These are phyloP conservation scores for Hephaestus fuliginosus DNA, from an alignment of 2,797 vertebrate genomes.

Conservation along the genomic window DNA sequence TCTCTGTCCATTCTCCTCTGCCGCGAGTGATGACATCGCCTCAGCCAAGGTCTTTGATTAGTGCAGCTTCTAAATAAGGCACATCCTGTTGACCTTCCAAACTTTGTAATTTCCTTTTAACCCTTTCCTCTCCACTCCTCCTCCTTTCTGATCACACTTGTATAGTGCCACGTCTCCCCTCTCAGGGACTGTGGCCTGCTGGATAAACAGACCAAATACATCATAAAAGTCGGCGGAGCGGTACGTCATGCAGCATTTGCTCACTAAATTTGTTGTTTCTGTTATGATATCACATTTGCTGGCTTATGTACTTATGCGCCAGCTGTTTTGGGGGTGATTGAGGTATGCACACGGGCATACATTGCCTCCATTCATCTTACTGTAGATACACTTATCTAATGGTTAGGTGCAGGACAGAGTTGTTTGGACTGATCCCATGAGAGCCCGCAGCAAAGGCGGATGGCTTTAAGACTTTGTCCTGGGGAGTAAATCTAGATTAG, in stretches of 20 bases:
- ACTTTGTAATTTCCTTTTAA: conserved; percentile 72
- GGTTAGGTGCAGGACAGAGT: conserved; percentile 23
- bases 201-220: conserved; percentile 61
- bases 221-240: conserved; percentile 58
- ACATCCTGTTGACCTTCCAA: conserved; percentile 80
- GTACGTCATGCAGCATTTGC: conserved; percentile 63
- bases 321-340: conserved; percentile 42
- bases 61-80: conserved; percentile 79
- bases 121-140: conserved; percentile 46
- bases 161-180: conserved; percentile 39
- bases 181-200: conserved; percentile 50
- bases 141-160: conserved; percentile 28
- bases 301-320: conserved; percentile 36
- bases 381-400: conserved; percentile 45
- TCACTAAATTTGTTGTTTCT: conserved; percentile 60
- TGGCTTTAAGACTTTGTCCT: conserved; percentile 21
- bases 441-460: conserved; percentile 25
- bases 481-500: conserved; percentile 42
- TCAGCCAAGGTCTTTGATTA: conserved; percentile 69
- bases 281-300: conserved; percentile 45
- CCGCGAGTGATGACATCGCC: conserved; percentile 56
- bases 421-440: conserved; percentile 34
- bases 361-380: conserved; percentile 37
- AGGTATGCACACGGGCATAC: conserved; percentile 2
- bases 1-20: conserved; percentile 50